Base-by-base conservation (phyloP, 2,888 invertebrate genomes). In the Xestobium rufovillosum region DNA sequence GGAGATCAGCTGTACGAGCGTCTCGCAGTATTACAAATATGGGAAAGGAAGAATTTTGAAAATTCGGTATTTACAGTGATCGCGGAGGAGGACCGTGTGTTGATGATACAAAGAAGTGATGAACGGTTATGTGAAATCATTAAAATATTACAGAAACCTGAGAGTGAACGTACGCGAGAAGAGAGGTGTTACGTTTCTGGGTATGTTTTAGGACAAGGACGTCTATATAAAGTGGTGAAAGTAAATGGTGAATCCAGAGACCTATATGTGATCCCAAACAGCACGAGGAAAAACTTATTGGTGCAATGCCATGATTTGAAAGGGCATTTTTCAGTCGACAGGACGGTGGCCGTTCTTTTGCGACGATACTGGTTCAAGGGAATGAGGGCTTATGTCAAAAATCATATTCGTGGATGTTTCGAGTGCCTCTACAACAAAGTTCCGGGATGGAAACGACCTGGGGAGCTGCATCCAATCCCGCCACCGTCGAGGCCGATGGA, bases 341-440 rank as follows among this genome's bases (percentile, higher is more conserved):
- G 42, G 29, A 45, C 45, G 1, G 26, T 47, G 11, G 13, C n/a
- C 3, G 31, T 12, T 11, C 31, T 42, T 15, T 11, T 4, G 23
- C 17, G 28, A 13, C 26, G 16, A 30, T 38, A 26, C 14, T 31
- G 36, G 36, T 42, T 42, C 26, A 14, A 30, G 11, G 32, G 44
- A n/a, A n/a, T n/a, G n/a, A n/a, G n/a, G n/a, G n/a, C n/a, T 3
- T 52, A 52, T 33, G 31, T 50, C 0, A 31, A 37, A 19, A 11
- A 30, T 4, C 48, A 49, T 36, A 44, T 55, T 10, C 3, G 25
- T 1, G 28, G 36, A 3, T 56, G 54, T 32, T 12, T 54, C 1
- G 42, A 52, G 9, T 56, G 53, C 36, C 37, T 43, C 2, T 16
- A 47, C 23, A 43, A 29, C 4, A 52, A 52, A 33, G 28, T 14